Conservation (phyloP, 2,888 invertebrate genomes). For the Oligia strigilis region DNA sequence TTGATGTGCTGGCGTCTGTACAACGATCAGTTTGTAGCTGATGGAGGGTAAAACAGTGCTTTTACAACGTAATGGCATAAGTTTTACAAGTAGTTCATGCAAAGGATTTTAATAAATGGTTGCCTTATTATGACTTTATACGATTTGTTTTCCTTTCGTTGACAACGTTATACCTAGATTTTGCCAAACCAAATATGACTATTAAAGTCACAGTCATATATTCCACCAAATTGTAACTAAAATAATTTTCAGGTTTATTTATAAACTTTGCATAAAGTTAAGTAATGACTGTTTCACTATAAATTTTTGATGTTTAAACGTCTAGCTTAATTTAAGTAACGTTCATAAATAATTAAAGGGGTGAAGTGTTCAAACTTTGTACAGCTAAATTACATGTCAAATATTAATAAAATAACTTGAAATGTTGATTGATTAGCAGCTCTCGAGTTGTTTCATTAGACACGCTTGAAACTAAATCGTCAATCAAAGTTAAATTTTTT, state of each 20-base stretch:
- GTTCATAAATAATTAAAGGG: not conserved
- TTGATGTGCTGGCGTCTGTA: too few species aligned
- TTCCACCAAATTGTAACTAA: not conserved
- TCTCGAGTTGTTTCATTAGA: slow-evolving; percentile 19
- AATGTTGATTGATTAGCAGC: slow-evolving; percentile 21
- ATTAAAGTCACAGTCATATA: not conserved
- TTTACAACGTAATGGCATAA: slow-evolving; percentile 24
- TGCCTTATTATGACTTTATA: not conserved
- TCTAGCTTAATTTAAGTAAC: not conserved
- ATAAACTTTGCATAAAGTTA: not conserved
- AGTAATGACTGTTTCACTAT: not conserved
- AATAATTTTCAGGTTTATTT: not conserved
- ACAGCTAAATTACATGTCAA: slow-evolving; percentile 11
- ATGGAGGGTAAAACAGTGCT: slow-evolving; percentile 14
- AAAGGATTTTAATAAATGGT: not conserved
- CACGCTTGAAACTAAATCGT: slow-evolving; percentile 18
- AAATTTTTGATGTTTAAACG: not conserved
- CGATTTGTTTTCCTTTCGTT: not conserved
- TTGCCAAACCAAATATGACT: not conserved
- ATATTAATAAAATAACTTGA: slow-evolving; percentile 7
- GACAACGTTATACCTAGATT: not conserved
- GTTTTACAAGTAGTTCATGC: slow-evolving; percentile 23
- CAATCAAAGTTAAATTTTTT: slow-evolving; percentile 45
- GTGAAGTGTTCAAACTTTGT: not conserved
- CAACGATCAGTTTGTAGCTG: slow-evolving; percentile 8